Percentiles rank a stretch among this genome's conserved stretches.
Conservation (phyloP, 2,888 invertebrate genomes). For the Ceramica pisi region DNA sequence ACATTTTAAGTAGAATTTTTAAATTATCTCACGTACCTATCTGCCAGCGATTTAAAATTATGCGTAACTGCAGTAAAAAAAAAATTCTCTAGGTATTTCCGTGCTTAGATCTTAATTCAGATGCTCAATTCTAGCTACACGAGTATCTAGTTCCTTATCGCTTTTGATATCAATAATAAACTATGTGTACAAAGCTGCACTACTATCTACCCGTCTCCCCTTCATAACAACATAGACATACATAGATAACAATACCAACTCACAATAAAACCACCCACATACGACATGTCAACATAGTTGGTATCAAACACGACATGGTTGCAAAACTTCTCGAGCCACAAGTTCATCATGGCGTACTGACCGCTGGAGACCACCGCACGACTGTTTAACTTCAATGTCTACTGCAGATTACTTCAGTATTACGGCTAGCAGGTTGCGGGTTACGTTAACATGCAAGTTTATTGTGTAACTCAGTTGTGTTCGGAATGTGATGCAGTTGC, state of each 20-base stretch:
- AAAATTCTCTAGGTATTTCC: slow-evolving; percentile 6
- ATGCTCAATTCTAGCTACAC: slow-evolving; percentile 2
- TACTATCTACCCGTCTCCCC: not conserved
- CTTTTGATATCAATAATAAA: slow-evolving; percentile 6
- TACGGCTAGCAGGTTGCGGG: slow-evolving; percentile 14
- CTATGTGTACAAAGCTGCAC: not conserved
- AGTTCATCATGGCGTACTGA: slow-evolving; percentile 65
- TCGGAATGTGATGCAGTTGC: slow-evolving; percentile 3
- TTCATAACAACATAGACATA: slow-evolving; percentile 5
- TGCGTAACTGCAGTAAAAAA: not conserved
- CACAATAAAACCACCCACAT: slow-evolving; percentile 49
- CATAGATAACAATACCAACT: slow-evolving; percentile 31
- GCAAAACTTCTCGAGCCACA: slow-evolving; percentile 75
- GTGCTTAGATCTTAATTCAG: slow-evolving; percentile 14
- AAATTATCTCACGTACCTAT: not conserved
- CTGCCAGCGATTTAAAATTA: not conserved
- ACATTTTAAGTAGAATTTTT: not conserved
- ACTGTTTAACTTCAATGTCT: slow-evolving; percentile 22
- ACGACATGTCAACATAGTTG: slow-evolving; percentile 54
- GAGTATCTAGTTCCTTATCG: slow-evolving; percentile 32
- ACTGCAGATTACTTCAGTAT: slow-evolving; percentile 42
- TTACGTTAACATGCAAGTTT: slow-evolving; percentile 44
- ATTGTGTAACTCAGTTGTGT: slow-evolving; percentile 25
- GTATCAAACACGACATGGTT: slow-evolving; percentile 66
- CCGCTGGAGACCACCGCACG: slow-evolving; percentile 38